A percentile compares a stretch with the other conserved stretches of the same genome.
Conservation (phyloP, 2,113 vertebrate species). For the Rutilus rutilus region DNA sequence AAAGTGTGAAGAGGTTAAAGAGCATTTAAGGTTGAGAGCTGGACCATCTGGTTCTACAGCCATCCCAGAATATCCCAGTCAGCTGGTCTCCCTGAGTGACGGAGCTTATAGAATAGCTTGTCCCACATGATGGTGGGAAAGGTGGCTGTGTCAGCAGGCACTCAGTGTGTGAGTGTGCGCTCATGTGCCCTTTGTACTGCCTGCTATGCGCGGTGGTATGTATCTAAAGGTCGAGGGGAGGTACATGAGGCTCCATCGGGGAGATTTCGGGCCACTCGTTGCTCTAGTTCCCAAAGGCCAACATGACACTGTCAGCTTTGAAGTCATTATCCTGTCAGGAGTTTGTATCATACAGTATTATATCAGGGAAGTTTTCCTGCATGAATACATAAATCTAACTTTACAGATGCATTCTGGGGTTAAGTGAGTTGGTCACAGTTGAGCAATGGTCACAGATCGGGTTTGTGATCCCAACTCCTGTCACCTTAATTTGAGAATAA, state of each 20-base stretch:
- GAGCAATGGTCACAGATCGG: slow-evolving; percentile 7
- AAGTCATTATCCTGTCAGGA: neutral
- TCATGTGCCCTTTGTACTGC: slow-evolving; percentile 75
- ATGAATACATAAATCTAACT: neutral
- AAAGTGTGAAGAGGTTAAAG: slow-evolving; percentile 46
- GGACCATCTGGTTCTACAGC: slow-evolving; percentile 35
- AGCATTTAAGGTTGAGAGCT: slow-evolving; percentile 24
- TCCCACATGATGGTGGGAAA: slow-evolving; percentile 49
- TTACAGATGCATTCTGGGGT: neutral
- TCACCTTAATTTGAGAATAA: neutral
- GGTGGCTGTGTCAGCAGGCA: slow-evolving; percentile 56
- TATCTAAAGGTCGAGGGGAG: slow-evolving; percentile 77
- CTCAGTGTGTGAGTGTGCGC: slow-evolving; percentile 14
- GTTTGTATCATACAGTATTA: neutral
- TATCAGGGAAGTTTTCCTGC: neutral
- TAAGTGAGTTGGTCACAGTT: neutral
- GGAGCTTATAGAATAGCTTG: slow-evolving; percentile 53
- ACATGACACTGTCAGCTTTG: slow-evolving; percentile 54
- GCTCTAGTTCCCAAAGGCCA: slow-evolving; percentile 54
- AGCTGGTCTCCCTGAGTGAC: slow-evolving; percentile 53
- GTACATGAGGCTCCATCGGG: slow-evolving; percentile 69
- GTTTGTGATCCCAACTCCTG: neutral
- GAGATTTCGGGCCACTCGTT: slow-evolving; percentile 61
- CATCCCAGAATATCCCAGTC: slow-evolving; percentile 55
- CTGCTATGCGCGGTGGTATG: slow-evolving; percentile 79